Percentiles rank a stretch among this genome's conserved stretches.
Conservation (phyloP, 2,113 vertebrate species). For the Leucopternis melanops region DNA sequence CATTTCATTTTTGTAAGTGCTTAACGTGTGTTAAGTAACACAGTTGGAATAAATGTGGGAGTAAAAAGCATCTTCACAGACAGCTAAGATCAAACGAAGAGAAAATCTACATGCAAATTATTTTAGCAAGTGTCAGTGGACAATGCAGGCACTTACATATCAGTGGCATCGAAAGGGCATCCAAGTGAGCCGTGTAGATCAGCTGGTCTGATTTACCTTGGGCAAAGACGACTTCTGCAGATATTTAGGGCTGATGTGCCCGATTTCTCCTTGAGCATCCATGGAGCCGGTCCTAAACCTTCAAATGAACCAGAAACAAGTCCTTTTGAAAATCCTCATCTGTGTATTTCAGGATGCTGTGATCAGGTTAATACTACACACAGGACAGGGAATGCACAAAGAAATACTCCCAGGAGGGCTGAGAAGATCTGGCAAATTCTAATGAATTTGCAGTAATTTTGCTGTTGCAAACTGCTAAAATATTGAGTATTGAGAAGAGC, state of each 20-base stretch:
- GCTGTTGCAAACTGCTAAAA: neutral
- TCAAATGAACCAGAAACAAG: neutral
- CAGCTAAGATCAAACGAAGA: neutral
- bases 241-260: neutral
- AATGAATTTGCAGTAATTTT: neutral
- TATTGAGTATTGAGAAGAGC: neutral
- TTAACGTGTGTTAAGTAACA: neutral
- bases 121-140: neutral
- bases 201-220: neutral
- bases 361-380: neutral
- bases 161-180: neutral
- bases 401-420: neutral
- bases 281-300: fast-evolving
- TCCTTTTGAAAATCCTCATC: neutral
- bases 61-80: neutral
- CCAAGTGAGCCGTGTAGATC: neutral
- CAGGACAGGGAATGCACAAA: neutral
- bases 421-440: neutral
- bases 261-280: neutral
- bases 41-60: neutral
- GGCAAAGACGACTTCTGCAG: neutral
- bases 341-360: neutral
- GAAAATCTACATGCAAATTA: neutral
- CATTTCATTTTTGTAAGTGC: neutral
- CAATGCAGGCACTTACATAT: neutral